phyloP scores from a whole-genome alignment of 1,140 invertebrate genomes.

The Drosophila setifemur region DNA sequence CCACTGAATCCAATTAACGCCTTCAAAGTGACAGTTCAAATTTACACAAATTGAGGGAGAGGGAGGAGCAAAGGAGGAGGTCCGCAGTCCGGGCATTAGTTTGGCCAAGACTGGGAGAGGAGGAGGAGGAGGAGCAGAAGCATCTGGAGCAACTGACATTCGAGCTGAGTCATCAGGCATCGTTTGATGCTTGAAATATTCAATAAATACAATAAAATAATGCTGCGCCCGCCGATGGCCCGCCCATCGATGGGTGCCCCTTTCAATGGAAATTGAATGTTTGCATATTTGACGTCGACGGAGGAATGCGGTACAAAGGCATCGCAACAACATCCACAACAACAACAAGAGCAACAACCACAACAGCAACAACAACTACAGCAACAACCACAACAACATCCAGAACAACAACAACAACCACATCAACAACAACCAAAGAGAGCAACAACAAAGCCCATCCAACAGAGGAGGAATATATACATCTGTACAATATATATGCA shows the following conservation, averaged over 20 bases:
- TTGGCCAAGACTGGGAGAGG: background rate
- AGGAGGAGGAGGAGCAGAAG: background rate
- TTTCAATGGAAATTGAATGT: constrained; percentile 65
- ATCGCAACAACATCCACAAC: background rate
- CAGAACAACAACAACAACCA: background rate
- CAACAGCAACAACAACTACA: constrained; percentile 11
- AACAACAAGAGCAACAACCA: constrained; percentile 14
- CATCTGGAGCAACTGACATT: background rate
- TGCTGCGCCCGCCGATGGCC: background rate
- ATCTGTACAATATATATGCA: background rate
- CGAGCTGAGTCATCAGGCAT: constrained; percentile 59
- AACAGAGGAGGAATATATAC: constrained; percentile 3
- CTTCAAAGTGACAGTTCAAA: constrained; percentile 80
- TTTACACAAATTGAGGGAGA: constrained; percentile 70
- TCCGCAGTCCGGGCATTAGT: constrained; percentile 16
- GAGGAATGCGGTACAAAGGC: constrained; percentile 63
- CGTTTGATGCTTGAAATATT: constrained; percentile 72
- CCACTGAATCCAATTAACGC: constrained; percentile 78
- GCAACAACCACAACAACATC: constrained; percentile 1
- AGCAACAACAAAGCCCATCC: constrained; percentile 13
- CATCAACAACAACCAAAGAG: constrained; percentile 2
- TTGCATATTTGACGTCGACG: constrained; percentile 70
- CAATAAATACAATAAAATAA: constrained; percentile 77
- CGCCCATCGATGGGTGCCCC: background rate
- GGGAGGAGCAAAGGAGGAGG: background rate